Conservation (phyloP, 1,140 invertebrate species). For the Whitmania pigra region DNA sequence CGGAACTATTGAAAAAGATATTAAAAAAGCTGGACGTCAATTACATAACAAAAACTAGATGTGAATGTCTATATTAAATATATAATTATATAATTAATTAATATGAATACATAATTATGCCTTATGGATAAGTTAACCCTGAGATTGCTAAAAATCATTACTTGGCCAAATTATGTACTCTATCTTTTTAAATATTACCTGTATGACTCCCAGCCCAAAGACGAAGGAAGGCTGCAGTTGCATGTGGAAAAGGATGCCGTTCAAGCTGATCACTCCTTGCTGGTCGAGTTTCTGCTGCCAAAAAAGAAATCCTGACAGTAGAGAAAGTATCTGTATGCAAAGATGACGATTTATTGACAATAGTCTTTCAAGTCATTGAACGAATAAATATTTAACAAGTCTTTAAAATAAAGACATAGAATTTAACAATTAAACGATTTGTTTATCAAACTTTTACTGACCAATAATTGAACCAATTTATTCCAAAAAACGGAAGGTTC, state of each 20-base stretch:
- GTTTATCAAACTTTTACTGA: constrained; percentile 48
- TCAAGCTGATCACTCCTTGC: constrained; percentile 85
- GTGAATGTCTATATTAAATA: too few relatives aligned
- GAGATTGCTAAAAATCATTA: too few relatives aligned
- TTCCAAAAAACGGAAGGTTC: constrained; percentile 80
- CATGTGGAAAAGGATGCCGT: constrained; percentile 83
- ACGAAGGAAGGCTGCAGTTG: constrained; percentile 64
- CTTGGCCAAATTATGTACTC: neutral
- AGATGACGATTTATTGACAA: constrained; percentile 9
- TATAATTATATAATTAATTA: too few relatives aligned
- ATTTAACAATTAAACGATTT: neutral
- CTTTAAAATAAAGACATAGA: too few relatives aligned
- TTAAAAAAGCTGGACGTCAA: too few relatives aligned
- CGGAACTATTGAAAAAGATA: too few relatives aligned
- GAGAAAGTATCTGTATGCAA: constrained; percentile 52
- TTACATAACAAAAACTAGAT: too few relatives aligned
- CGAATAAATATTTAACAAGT: too few relatives aligned
- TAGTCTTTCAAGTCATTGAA: too few relatives aligned
- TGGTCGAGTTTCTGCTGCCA: constrained; percentile 68
- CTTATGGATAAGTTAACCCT: too few relatives aligned
- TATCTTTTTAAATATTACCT: constrained; percentile 27
- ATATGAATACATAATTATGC: too few relatives aligned
- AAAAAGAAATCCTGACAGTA: constrained; percentile 76
- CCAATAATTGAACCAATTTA: constrained; percentile 70
- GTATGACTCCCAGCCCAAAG: constrained; percentile 38